Conservation (phyloP, 2,113 vertebrate species). For the Uria aalge region DNA sequence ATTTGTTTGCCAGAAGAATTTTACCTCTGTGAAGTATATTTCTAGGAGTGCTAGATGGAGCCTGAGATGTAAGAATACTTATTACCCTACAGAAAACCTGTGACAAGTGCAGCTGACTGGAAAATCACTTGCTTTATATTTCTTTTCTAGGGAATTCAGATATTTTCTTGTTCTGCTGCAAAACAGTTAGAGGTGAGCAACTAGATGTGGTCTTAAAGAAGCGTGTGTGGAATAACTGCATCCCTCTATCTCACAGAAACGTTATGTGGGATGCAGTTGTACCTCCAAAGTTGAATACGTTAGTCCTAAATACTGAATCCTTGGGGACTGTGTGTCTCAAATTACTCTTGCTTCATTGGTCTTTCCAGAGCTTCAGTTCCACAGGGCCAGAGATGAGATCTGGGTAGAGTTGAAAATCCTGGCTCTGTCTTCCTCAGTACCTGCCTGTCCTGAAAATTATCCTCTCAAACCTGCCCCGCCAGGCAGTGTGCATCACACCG, state of each 20-base stretch:
- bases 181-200: not conserved
- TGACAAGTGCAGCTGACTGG: not conserved
- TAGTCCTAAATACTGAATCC: not conserved
- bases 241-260: accelerated
- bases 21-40: not conserved
- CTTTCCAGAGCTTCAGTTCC: not conserved
- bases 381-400: not conserved
- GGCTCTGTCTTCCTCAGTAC: not conserved
- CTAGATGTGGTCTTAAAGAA: not conserved
- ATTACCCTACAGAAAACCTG: not conserved
- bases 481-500: accelerated
- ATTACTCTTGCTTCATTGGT: not conserved
- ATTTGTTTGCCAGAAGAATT: not conserved
- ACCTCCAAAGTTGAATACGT: not conserved
- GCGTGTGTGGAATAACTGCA: not conserved
- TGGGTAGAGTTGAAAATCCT: not conserved
- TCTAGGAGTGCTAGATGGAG: not conserved
- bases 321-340: not conserved
- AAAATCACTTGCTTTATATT: not conserved
- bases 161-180: not conserved
- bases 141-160: not conserved
- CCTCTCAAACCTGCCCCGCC: not conserved
- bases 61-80: not conserved
- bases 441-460: not conserved
- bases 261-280: accelerated